Base-by-base conservation (phyloP, 1,140 invertebrate species). In the Drosophila pachea region DNA sequence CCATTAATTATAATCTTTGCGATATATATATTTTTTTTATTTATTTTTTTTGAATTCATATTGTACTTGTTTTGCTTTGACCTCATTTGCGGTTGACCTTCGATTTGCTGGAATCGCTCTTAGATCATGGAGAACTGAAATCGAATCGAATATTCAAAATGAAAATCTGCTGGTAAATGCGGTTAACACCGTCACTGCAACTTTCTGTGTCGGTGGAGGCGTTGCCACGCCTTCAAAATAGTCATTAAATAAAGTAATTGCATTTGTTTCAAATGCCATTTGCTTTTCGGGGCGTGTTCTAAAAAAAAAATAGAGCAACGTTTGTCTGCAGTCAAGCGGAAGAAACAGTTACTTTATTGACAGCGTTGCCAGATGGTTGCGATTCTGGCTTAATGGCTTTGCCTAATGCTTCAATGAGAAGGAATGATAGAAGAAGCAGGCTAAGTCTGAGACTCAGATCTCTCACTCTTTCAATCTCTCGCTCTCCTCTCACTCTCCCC, bases 41-140 rank as follows among this genome's bases (percentile, higher is more conserved):
- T 36, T 9, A 40, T 35, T 0, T 54, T 48, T 7, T 60, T 45
- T 49, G 55, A 31, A 1, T 60, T 47, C 31, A 42, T 75, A 32
- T 58, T 66, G 22, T 22, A 22, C 1, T 22, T 22, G 22, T 61
- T 56, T 68, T 49, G 33, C 47, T 58, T 69, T 82, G 59, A 40
- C 56, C 69, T 49, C 62, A 72, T 83, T 83, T 72, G 75, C 45
- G 61, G 76, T 54, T 76, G 76, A 84, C 78, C 78, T 83, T 83
- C 56, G 71, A 65, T 77, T 68, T 48, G 66, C 77, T 70, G 43
- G 76, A 74, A 65, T 50, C 64, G 60, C 64, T 61, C 54, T 64
- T 65, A 43, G 53, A 45, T 59, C 36, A 72, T 50, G 53, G 47
- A 53, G 48, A 62, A 56, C 63, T 56, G 66, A 58, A 71, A 72